Conservation (phyloP, 2,888 invertebrate genomes). For the Hyalella azteca region DNA sequence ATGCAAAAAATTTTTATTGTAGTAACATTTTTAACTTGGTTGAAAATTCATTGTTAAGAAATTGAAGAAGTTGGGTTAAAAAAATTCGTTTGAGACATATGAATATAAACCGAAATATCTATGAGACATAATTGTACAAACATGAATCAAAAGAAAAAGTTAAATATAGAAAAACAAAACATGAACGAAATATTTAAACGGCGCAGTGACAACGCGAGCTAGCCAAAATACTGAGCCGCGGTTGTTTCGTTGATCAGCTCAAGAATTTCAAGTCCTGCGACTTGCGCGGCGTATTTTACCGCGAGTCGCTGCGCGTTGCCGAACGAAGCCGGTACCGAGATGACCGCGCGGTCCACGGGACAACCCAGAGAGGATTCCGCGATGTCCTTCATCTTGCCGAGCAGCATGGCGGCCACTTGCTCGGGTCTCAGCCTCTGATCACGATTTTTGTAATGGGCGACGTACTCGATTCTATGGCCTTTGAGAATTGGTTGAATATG, state of each 20-base stretch:
- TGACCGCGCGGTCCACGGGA: background rate
- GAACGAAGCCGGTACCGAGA: background rate
- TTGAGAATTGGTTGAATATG: background rate
- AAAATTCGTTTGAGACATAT: too few species aligned
- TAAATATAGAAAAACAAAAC: too few species aligned
- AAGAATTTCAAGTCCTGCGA: background rate
- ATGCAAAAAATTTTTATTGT: too few species aligned
- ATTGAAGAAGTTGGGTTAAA: too few species aligned
- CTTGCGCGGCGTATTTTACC: background rate
- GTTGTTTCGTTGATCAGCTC: constrained; percentile 63
- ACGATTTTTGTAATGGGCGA: background rate
- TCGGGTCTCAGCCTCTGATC: background rate
- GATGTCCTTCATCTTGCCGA: background rate
- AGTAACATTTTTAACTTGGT: too few species aligned
- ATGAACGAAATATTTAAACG: too few species aligned
- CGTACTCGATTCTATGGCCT: background rate
- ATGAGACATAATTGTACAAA: too few species aligned
- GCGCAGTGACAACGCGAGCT: too few species aligned
- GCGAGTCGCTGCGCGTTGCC: background rate
- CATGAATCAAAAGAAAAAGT: too few species aligned
- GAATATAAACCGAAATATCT: too few species aligned
- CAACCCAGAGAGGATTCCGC: background rate
- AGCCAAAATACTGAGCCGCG: too few species aligned
- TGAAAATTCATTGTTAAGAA: too few species aligned
- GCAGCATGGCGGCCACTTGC: background rate